Percentiles rank a stretch among this genome's conserved stretches.
Conservation (phyloP, 2,888 invertebrate species). For the Trachelus tabidus region DNA sequence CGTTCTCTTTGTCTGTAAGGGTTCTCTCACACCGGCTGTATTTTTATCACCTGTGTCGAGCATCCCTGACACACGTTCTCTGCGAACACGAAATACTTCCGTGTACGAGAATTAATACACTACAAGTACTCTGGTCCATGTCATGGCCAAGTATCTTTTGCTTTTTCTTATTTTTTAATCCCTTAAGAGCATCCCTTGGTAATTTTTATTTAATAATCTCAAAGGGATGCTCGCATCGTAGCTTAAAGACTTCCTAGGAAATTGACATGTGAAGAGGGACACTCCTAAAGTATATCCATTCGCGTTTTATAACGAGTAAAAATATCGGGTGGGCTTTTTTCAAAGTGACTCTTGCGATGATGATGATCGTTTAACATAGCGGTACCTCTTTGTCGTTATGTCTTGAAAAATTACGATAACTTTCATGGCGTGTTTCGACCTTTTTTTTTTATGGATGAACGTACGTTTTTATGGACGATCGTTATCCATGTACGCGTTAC, state of each 20-base stretch:
- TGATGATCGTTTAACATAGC: neutral
- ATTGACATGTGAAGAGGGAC: slow-evolving; percentile 59
- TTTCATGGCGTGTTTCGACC: neutral
- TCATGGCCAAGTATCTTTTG: slow-evolving; percentile 7
- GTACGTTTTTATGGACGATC: neutral
- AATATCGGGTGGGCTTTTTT: slow-evolving; percentile 16
- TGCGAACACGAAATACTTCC: slow-evolving; percentile 41
- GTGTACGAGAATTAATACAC: neutral
- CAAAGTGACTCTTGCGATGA: neutral
- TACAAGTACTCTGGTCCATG: neutral
- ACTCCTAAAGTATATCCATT: slow-evolving; percentile 37
- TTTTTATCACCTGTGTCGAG: slow-evolving; percentile 35
- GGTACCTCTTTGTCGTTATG: neutral
- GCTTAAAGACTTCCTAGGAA: slow-evolving; percentile 48
- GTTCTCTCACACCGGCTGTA: slow-evolving; percentile 32
- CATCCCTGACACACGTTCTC: neutral
- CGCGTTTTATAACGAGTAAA: slow-evolving; percentile 36
- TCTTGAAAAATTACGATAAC: neutral
- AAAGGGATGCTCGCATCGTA: slow-evolving; percentile 7
- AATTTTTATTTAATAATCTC: neutral
- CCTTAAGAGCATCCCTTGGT: neutral
- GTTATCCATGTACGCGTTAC: neutral
- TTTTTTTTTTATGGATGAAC: neutral
- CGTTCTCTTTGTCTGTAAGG: slow-evolving; percentile 27
- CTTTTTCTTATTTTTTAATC: neutral